Percentiles rank a stretch among this genome's conserved stretches.
Evolutionary conservation across 1,140 invertebrate genomes (phyloP).

Genomic region (Elymnias hypermnestra): DNA sequence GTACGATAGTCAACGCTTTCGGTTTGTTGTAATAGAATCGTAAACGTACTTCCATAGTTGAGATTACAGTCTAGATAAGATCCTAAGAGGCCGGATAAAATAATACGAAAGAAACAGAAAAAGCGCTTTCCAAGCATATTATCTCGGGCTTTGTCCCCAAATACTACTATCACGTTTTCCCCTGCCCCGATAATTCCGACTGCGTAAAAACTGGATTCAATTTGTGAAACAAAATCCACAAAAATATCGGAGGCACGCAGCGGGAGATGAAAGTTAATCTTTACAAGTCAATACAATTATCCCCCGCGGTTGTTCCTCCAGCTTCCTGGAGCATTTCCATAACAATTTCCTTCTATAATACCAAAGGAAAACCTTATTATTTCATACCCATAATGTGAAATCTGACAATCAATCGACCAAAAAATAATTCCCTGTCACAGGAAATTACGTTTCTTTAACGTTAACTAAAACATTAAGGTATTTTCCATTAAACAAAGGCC

Average conservation of each 20-base stretch:
- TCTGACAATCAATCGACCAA: background rate
- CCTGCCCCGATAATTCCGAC: background rate
- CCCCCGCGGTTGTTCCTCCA: conserved; percentile 5
- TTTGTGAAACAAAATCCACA: conserved; percentile 12
- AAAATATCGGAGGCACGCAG: conserved; percentile 7
- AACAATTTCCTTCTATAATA: conserved; percentile 13
- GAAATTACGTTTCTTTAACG: conserved; percentile 1
- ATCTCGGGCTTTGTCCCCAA: background rate
- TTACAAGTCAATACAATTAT: conserved; percentile 18
- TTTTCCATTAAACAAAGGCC: no score
- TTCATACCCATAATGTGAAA: conserved; percentile 14
- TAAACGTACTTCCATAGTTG: no score
- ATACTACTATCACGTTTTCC: background rate
- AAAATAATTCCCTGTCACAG: background rate
- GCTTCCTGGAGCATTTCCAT: conserved; percentile 6
- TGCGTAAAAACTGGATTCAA: conserved; percentile 6
- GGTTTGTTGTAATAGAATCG: no score
- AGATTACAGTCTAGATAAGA: no score
- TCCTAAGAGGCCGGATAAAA: background rate
- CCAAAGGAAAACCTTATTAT: conserved; percentile 10
- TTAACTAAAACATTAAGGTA: background rate
- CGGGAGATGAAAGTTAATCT: conserved; percentile 7
- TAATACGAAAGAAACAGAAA: background rate
- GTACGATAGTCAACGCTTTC: no score
- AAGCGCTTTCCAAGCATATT: background rate